These are phyloP conservation scores for Chrosomus eos DNA, from an alignment of 2,797 vertebrate genomes.

Conservation along the genomic window DNA sequence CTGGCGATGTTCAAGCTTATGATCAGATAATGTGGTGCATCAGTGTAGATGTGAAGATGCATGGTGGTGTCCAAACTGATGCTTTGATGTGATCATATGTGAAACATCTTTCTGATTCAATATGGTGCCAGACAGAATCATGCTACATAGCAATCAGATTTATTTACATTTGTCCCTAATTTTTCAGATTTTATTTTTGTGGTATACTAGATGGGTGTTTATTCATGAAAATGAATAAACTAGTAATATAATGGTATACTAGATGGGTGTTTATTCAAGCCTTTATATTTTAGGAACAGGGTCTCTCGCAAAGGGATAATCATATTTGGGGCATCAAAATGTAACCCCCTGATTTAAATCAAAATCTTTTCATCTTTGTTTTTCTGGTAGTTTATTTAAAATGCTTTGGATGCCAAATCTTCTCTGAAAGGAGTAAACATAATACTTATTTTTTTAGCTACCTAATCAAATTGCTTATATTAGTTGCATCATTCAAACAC, in stretches of 20 bases:
- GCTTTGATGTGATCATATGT: background rate
- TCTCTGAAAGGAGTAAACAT: background rate
- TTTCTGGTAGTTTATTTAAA: background rate
- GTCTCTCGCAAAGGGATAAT: background rate
- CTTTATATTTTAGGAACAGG: background rate
- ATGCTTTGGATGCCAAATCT: background rate
- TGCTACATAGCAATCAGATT: background rate
- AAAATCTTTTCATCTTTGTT: background rate
- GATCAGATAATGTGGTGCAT: constrained; percentile 20
- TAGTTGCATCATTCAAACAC: background rate
- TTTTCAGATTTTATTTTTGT: background rate
- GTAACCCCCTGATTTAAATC: background rate
- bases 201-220: background rate
- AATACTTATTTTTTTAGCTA: background rate
- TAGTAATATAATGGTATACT: too few relatives aligned
- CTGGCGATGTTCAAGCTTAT: constrained; percentile 5
- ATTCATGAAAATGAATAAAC: too few relatives aligned
- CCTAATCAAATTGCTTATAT: background rate
- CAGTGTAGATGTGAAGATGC: background rate
- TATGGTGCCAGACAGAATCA: background rate
- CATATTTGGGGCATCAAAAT: background rate
- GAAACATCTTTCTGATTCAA: background rate
- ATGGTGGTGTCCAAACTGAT: background rate
- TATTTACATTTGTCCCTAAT: background rate
- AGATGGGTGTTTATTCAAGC: too few relatives aligned